Base-by-base conservation (phyloP, 2,797 vertebrate genomes). In the Pseudochirops cupreus region DNA sequence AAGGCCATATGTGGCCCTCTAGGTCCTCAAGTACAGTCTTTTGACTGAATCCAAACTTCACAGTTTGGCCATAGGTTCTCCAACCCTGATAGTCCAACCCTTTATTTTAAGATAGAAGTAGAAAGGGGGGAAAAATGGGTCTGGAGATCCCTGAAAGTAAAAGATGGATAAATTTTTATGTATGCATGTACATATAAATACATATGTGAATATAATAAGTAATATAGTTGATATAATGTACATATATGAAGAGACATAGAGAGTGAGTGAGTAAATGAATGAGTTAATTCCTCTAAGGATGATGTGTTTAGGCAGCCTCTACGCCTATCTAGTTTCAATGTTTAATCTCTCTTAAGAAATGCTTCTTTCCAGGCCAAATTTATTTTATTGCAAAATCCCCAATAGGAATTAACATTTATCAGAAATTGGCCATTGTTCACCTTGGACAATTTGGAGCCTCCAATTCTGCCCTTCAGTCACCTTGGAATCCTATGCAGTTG, bases 251-350 rank as follows among this genome's bases (percentile, higher is more conserved):
- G 24, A 26, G 7, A 46, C n/a, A 9, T 12, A 58, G 9, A 58
- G 33, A 39, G 1, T 16, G 6, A 9, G 3, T 39, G 33, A n/a
- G 59, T 62, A 1, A 9, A 0, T 39, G 33, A n/a, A 31, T 62
- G n/a, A 21, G n/a, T n/a, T 57, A 54, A 82, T 56, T 94, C 87
- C 59, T 95, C 95, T 92, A 90, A 92, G 95, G 89, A 91, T 96
- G 57, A 96, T 87, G 11, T 57, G 11, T 57, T 54, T 91, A 59
- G 5, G 7, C 24, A 29, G 0, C 82, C 56, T 95, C 33, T 93
- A 7, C 91, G 93, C 56, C 7, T 93, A 67, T 50, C 56, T 31
- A 57, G 0, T 92, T 82, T 29, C 91, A 57, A 14, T 90, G 62
- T 93, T 93, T 90, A 29, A 58, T 95, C 96, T 87, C 91, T 39